Conservation (phyloP, 2,113 vertebrate genomes). For the Arizona elegans region DNA sequence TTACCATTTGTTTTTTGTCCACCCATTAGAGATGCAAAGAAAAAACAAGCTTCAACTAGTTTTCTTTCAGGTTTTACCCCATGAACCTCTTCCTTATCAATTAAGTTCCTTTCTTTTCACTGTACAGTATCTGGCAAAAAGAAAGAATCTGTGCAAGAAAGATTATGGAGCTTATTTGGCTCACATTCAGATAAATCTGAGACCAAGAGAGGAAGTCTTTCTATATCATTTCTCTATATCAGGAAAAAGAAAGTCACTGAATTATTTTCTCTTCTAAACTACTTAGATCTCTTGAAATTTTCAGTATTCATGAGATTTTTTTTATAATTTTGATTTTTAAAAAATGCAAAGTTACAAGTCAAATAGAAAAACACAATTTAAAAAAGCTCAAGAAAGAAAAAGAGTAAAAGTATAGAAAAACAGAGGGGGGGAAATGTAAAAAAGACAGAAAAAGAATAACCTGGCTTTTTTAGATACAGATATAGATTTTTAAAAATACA, state of each 20-base stretch:
- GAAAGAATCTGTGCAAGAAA: not conserved
- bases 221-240: not conserved
- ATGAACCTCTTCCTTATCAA: not conserved
- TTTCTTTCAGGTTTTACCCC: not conserved
- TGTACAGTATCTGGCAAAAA: not conserved
- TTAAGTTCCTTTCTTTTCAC: not conserved
- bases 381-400: too few relatives aligned
- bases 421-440: too few relatives aligned
- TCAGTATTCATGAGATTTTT: not conserved
- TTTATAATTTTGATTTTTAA: too few relatives aligned
- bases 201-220: not conserved
- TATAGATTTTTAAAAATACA: too few relatives aligned
- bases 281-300: not conserved
- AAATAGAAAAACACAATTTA: too few relatives aligned
- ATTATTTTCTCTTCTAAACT: not conserved
- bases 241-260: not conserved
- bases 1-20: not conserved
- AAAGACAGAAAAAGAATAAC: too few relatives aligned
- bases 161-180: not conserved
- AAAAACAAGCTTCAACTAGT: not conserved
- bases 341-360: too few relatives aligned
- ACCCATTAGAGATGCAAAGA: not conserved
- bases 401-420: too few relatives aligned
- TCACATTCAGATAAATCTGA: not conserved
- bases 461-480: too few relatives aligned